A percentile compares a stretch with the other conserved stretches of the same genome.
Conservation (phyloP, 2,888 invertebrate genomes). For the Campoplex capitator region DNA sequence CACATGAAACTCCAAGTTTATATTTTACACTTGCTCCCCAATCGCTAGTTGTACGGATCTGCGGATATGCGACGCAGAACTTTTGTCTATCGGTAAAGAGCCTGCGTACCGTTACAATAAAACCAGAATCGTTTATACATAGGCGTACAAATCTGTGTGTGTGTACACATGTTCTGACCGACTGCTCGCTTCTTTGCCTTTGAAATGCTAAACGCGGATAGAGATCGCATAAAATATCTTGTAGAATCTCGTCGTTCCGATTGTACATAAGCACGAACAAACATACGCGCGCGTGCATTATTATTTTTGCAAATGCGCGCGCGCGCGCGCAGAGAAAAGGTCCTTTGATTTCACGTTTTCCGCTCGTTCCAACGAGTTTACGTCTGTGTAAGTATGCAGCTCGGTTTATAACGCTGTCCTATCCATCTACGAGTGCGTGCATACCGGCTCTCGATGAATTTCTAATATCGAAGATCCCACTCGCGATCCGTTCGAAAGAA, state of each 20-base stretch:
- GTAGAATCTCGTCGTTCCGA: slow-evolving; percentile 25
- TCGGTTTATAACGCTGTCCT: not conserved
- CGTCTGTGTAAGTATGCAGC: not conserved
- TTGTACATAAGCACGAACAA: slow-evolving; percentile 1
- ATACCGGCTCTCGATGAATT: slow-evolving; percentile 56
- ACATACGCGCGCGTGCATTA: not conserved
- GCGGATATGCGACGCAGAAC: not conserved
- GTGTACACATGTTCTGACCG: slow-evolving; percentile 1
- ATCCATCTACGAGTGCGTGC: slow-evolving; percentile 48
- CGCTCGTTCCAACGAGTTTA: not conserved
- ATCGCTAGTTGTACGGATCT: not conserved
- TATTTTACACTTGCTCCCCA: not conserved
- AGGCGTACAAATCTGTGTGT: not conserved
- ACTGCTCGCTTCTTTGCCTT: slow-evolving; percentile 28
- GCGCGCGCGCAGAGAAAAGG: slow-evolving; percentile 35
- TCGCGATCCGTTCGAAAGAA: slow-evolving; percentile 39
- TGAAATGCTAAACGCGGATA: slow-evolving; percentile 44
- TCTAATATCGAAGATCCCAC: slow-evolving; percentile 32
- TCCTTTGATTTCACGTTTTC: slow-evolving; percentile 51
- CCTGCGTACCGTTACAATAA: not conserved
- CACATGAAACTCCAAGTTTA: not conserved
- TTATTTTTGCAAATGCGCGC: slow-evolving; percentile 40
- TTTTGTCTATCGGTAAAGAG: not conserved
- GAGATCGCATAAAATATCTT: slow-evolving; percentile 45
- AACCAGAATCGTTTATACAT: not conserved